Base-by-base conservation (phyloP, 2,888 invertebrate species). In the Stenurella melanura region DNA sequence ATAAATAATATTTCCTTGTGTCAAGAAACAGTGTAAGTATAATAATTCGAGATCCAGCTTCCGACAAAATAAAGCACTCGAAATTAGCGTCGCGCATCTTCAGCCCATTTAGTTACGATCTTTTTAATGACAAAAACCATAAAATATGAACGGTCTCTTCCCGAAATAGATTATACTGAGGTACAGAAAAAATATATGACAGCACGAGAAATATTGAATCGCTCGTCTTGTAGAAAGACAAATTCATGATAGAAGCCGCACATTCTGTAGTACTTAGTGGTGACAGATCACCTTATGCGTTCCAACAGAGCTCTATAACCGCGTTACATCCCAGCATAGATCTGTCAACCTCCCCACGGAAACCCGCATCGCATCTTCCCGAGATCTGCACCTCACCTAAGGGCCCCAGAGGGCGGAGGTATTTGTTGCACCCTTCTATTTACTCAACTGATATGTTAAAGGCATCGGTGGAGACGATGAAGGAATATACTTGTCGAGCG, bases 261-360 rank as follows among this genome's bases (percentile, higher is more conserved):
- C 85, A 85, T 85, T 86, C 84, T 84, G 84, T 84, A 84, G 85
- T 84, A 84, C 84, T 86, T 87, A 86, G 85, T 83, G 84, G 84
- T 87, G 87, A 87, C 87, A 86, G 86, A 87, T 87, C 85, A 86
- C 87, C 86, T 85, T 85, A 85, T 85, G 83, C 83, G 84, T 80
- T 80, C 19, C 84, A 84, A 73, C 74, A 61, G 74, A 60, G 61
- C 67, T 73, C 75, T 68, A 57, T 57, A 78, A 75, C 78, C 75
- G 66, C 69, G 73, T 69, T 61, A 78, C 77, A 75, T 58, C 74
- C 75, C 73, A 73, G 60, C 73, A 54, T 69, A 75, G 73, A 75
- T 78, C 78, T 75, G 73, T 78, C 78, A 75, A 70, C 64, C 60
- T n/a, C 42, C 68, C 56, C 50, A 68, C 67, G 56, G 18, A 19